Base-by-base conservation (phyloP, 53 echinoderm and acorn worm genomes). In the Zoroaster sp. region DNA sequence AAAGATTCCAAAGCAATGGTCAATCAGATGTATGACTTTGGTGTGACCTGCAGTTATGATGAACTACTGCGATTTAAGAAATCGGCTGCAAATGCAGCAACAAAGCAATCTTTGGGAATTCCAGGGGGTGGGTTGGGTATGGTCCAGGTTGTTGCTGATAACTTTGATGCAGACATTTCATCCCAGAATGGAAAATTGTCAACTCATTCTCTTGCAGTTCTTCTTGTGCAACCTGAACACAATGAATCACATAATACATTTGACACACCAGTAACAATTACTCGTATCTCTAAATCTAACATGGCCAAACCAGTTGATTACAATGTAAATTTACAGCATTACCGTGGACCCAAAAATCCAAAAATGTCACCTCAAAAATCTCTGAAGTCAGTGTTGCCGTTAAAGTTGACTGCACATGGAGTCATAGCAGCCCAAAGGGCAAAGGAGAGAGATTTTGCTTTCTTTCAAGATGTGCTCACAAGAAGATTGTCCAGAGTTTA, bases 81-180 rank as follows among this genome's bases (percentile, higher is more conserved):
- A 47, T 93, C 90, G 31, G 90, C 63, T 28, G 87, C 90, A 11
- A 55, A 41, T 66, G 90, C 77, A 59, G 74, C 89, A 54, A 79
- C 73, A 18, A 71, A 78, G 28, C 43, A 80, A 8, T 78, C 52
- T 63, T 54, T 69, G 39, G 87, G 54, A 39, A 78, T 90, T 40
- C 41, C 81, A 13, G 78, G 37, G 39, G 79, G 90, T 40, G 74
- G 72, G 28, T 41, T 71, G 31, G 90, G 93, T 43, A 34, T 93
- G 34, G 93, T 93, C 0, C 87, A 93, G 87, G 46, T 87, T 72
- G 74, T 87, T 1, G 87, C 53, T n/a, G 93, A 90, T 52, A 93
- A 93, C 59, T 93, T 93, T 73, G 90, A 93, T 87, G 87, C 93
- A 18, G 90, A 93, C 35, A 87, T 93, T 51, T 8, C 87, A 46